Evolutionary conservation across 2,113 vertebrate species (phyloP).

Genomic region (Dermatemys mawii): DNA sequence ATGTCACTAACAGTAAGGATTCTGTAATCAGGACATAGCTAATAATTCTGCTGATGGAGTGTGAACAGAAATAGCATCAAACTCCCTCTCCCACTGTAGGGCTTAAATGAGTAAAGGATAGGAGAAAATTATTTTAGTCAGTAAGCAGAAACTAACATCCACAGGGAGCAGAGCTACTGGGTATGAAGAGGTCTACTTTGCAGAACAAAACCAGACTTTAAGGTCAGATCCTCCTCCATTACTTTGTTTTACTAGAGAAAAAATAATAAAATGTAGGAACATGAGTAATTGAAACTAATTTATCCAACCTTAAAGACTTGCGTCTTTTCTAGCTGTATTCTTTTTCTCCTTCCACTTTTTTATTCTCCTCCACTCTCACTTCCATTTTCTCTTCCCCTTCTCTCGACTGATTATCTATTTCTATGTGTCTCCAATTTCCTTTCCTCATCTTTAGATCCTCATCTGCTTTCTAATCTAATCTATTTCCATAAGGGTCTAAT

Average conservation of each 20-base stretch:
- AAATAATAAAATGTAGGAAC: background rate
- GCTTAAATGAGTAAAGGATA: background rate
- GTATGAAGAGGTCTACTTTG: background rate
- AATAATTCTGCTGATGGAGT: background rate
- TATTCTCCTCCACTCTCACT: conserved; percentile 52
- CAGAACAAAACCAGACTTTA: background rate
- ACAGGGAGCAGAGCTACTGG: background rate
- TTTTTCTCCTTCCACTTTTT: conserved; percentile 42
- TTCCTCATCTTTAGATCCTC: background rate
- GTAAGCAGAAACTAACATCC: background rate
- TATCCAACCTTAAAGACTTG: background rate
- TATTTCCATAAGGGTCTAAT: background rate
- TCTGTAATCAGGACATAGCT: background rate
- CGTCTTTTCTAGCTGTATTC: conserved; percentile 12
- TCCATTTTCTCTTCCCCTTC: conserved; percentile 23
- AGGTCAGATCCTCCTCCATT: background rate
- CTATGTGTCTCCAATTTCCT: background rate
- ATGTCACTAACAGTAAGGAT: background rate
- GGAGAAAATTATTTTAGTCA: background rate
- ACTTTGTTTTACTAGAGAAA: background rate
- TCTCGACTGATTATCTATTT: background rate
- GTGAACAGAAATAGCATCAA: background rate
- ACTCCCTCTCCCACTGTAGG: background rate
- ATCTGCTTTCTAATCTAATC: background rate
- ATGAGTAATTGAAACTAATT: background rate